Evolutionary conservation across 2,888 invertebrate species (phyloP), one percentile per base, ranked within the genome.

Genomic region (Cosmopolites sordidus): DNA sequence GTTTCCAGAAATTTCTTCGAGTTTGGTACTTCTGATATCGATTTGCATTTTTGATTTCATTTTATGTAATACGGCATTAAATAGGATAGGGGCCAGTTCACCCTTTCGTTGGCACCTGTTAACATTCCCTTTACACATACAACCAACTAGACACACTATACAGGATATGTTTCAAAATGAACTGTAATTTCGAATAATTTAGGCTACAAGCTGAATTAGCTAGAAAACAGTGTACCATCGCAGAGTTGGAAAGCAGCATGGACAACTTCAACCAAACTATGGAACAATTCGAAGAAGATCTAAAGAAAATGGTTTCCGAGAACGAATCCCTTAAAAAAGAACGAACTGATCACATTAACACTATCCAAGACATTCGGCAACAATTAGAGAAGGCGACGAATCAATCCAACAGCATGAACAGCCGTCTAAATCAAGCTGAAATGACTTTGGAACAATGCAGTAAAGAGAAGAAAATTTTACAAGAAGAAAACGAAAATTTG

Each of bases 171-270:
- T n/a, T n/a, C n/a, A n/a, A 22, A 3, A 22, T 22, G 22, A 22
- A 22, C 3, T 22, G 8, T 22, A 22, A 5, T 22, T 22, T 5
- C 8, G 22, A 22, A 5, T 22, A 22, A 22, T 33, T 33, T 33
- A 55, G 55, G 17, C n/a, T 58, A 39, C 47, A 54, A 45, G 15
- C 42, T 8, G 58, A 58, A 33, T 5, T 49, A 33, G 2, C 11
- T 12, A 59, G 52, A 39, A 59, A 59, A 38, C 58, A 59, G 50
- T 18, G 14, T 16, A 53, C 58, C 9, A 59, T 59, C 14, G n/a
- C 9, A 2, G 50, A 59, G 42, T 41, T 59, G 2, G 54, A 59
- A 47, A 33, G 45, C 29, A 48, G 47, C 16, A 14, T 59, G 18
- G 55, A 58, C 30, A 42, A 12, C 5, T 53, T 54, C 18, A 56